Percentiles rank a stretch among this genome's conserved stretches.
Evolutionary conservation across 37 sponge, comb jelly and placozoan genomes (phyloP).

Genomic region (Ephydatia muelleri): DNA sequence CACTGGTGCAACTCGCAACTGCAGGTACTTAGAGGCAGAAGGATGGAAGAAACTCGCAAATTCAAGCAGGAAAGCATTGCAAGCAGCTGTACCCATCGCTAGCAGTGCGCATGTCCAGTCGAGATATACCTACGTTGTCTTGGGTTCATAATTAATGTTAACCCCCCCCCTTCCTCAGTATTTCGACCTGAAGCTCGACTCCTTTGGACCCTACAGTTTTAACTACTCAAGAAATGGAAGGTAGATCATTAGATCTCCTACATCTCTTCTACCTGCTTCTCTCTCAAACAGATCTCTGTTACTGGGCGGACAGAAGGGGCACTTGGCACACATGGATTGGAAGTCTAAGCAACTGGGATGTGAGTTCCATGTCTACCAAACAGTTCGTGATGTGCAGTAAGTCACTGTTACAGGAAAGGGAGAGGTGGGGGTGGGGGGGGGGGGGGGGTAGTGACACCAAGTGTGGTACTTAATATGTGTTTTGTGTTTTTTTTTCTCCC

Average conservation of each 20-base stretch:
- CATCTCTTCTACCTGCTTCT: background rate
- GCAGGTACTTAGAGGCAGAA: constrained; percentile 88
- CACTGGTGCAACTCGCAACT: background rate
- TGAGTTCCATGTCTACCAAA: constrained; percentile 93
- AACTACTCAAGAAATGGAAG: constrained; percentile 93
- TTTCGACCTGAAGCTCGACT: constrained; percentile 87
- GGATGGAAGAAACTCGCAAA: constrained; percentile 80
- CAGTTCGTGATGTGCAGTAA: constrained; percentile 88
- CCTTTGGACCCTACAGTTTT: constrained; percentile 92
- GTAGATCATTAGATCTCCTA: constrained; percentile 20
- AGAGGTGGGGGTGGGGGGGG: background rate
- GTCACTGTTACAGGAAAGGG: background rate
- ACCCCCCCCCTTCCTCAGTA: constrained; percentile 33
- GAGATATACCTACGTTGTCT: background rate
- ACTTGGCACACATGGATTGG: constrained; percentile 95
- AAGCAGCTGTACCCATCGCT: constrained; percentile 76
- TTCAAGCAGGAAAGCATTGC: constrained; percentile 89
- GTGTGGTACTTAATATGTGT: background rate
- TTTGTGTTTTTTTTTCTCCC: background rate
- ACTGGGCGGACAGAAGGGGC: constrained; percentile 93
- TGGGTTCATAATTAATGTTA: background rate
- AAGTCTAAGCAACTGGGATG: constrained; percentile 74
- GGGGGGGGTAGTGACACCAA: too few species aligned
- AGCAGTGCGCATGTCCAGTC: constrained; percentile 77
- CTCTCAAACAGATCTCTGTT: constrained; percentile 64